A percentile compares a stretch with the other conserved stretches of the same genome.
Conservation (phyloP, 2,888 invertebrate species). For the Pterostichus niger region DNA sequence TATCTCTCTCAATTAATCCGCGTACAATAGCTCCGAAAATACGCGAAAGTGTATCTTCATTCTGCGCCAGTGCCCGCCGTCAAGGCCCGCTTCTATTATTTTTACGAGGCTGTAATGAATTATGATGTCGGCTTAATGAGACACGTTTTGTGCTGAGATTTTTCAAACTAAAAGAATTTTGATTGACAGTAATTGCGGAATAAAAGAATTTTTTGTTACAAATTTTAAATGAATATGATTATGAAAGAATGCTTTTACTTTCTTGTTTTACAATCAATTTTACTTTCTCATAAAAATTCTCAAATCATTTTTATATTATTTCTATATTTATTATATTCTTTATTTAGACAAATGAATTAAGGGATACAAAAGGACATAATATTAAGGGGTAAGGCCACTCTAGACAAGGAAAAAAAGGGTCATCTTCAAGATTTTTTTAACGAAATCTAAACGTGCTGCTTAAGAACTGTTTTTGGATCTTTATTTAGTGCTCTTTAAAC, state of each 20-base stretch:
- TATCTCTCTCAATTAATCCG: constrained; percentile 53
- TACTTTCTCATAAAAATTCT: not conserved
- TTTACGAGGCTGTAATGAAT: not conserved
- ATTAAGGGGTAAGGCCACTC: too few species aligned
- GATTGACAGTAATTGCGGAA: constrained; percentile 5
- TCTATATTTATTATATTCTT: too few species aligned
- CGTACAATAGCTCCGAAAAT: constrained; percentile 44
- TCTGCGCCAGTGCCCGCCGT: not conserved
- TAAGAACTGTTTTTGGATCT: too few species aligned
- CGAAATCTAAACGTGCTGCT: too few species aligned
- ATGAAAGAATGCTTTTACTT: not conserved
- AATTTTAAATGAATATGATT: constrained; percentile 2
- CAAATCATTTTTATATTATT: too few species aligned
- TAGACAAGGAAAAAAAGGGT: too few species aligned
- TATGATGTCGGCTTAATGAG: not conserved
- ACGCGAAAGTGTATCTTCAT: constrained; percentile 37
- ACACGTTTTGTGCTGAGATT: not conserved
- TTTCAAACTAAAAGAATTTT: not conserved
- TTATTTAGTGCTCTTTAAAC: too few species aligned
- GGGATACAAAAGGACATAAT: too few species aligned
- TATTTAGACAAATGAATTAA: too few species aligned
- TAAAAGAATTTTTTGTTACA: constrained; percentile 1
- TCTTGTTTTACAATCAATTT: not conserved
- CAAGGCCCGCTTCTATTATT: constrained; percentile 10
- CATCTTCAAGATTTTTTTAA: too few species aligned